Percentiles rank a stretch among this genome's conserved stretches.
Conservation (phyloP, 2,797 vertebrate genomes). For the Hemibagrus guttatus region DNA sequence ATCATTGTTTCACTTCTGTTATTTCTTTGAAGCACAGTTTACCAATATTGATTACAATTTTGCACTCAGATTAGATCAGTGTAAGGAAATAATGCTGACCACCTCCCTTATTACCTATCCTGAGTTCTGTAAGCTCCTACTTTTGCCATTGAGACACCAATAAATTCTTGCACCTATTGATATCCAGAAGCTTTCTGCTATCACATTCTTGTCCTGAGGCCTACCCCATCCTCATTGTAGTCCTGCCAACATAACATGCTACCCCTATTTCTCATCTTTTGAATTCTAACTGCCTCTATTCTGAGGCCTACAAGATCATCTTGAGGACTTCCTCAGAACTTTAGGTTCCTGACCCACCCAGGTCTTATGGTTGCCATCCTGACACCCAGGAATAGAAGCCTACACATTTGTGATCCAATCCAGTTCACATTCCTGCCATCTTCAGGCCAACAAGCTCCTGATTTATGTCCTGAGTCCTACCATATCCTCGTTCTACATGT, state of each 20-base stretch:
- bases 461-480: not conserved
- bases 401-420: not conserved
- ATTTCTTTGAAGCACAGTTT: not conserved
- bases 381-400: not conserved
- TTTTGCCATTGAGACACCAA: not conserved
- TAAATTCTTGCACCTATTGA: not conserved
- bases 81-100: not conserved
- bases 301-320: not conserved
- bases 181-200: not conserved
- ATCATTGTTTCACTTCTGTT: not conserved
- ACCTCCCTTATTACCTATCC: not conserved
- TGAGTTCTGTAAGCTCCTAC: not conserved
- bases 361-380: not conserved
- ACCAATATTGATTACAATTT: not conserved
- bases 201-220: not conserved
- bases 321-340: not conserved
- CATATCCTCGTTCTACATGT: not conserved
- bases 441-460: not conserved
- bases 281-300: not conserved
- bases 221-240: not conserved
- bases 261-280: not conserved
- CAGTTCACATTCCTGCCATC: not conserved
- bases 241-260: not conserved
- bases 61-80: slow-evolving; percentile 1
- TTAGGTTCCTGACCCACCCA: no score